phyloP scores from a whole-genome alignment of 2,113 vertebrate species.

The Tachysurus fulvidraco region DNA sequence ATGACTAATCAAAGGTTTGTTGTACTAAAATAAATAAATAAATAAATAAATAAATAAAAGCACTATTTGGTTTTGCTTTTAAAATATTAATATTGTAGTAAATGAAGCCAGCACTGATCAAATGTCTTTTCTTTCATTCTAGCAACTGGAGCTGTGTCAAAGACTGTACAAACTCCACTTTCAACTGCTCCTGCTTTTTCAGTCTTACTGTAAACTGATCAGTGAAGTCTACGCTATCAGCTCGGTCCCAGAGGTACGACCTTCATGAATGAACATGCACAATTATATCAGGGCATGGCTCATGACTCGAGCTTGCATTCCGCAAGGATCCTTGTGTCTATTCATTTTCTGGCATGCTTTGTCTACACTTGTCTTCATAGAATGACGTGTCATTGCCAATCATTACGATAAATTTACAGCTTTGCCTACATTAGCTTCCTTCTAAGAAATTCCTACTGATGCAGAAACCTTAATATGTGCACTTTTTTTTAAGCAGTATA shows the following conservation, averaged over 20 bases:
- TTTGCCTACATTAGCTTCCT: background rate
- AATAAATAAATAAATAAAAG: background rate
- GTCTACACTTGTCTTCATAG: background rate
- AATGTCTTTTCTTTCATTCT: slow-evolving; percentile 23
- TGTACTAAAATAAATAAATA: background rate
- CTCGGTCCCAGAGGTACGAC: slow-evolving; percentile 89
- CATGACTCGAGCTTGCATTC: background rate
- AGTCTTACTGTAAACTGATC: slow-evolving; percentile 98
- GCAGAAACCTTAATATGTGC: background rate
- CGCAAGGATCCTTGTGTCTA: background rate
- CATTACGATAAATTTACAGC: background rate
- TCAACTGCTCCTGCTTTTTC: slow-evolving; percentile 97
- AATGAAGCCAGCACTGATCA: slow-evolving; percentile 15
- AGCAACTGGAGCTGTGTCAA: slow-evolving; percentile 99
- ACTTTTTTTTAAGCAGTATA: background rate
- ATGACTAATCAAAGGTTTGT: background rate
- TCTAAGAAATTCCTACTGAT: background rate
- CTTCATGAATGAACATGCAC: background rate
- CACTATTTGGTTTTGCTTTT: background rate
- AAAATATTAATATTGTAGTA: background rate
- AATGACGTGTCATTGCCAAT: background rate
- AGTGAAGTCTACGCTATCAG: slow-evolving; percentile 94
- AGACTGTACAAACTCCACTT: slow-evolving; percentile 98
- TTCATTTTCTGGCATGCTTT: background rate
- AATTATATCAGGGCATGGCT: background rate